Percentiles rank a stretch among this genome's conserved stretches.
Conservation (phyloP, 92 coral and sea anemone species). For the Parazoanthus atlanticus region DNA sequence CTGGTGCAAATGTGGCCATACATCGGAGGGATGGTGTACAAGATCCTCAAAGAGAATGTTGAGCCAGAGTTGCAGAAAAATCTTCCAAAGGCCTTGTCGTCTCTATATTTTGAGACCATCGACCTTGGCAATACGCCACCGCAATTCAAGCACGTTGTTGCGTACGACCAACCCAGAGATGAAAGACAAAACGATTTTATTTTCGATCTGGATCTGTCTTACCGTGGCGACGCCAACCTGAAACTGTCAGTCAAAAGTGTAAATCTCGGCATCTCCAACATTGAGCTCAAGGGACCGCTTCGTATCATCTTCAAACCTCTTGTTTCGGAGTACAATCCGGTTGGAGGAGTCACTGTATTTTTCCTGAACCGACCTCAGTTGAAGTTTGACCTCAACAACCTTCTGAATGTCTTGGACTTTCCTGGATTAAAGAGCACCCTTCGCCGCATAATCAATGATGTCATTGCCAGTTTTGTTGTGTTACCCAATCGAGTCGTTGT, state of each 20-base stretch:
- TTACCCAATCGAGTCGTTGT: conserved; percentile 92
- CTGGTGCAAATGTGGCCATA: conserved; percentile 98
- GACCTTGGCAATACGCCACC: conserved; percentile 93
- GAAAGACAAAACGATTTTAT: conserved; percentile 73
- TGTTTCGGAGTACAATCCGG: conserved; percentile 88
- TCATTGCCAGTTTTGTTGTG: conserved; percentile 87
- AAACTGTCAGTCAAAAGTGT: conserved; percentile 81
- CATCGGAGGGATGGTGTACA: conserved; percentile 91
- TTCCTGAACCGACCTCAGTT: conserved; percentile 93
- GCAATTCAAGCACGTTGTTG: conserved; percentile 69
- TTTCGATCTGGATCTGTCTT: conserved; percentile 83
- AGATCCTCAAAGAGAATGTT: conserved; percentile 86
- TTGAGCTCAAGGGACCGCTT: conserved; percentile 82
- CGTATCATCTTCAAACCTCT: conserved; percentile 92
- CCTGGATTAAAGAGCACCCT: conserved; percentile 97
- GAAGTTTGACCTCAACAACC: conserved; percentile 88
- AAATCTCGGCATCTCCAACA: conserved; percentile 79
- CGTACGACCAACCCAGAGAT: conserved; percentile 60
- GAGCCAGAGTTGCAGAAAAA: conserved; percentile 98
- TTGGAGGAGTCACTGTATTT: conserved; percentile 93
- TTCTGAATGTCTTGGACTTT: conserved; percentile 90
- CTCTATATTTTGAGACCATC: conserved; percentile 89
- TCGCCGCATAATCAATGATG: conserved; percentile 88
- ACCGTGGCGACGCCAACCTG: conserved; percentile 90
- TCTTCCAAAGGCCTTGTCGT: conserved; percentile 78